These are phyloP conservation scores for Labroides dimidiatus DNA, from an alignment of 2,797 vertebrate genomes.

Conservation along the genomic window DNA sequence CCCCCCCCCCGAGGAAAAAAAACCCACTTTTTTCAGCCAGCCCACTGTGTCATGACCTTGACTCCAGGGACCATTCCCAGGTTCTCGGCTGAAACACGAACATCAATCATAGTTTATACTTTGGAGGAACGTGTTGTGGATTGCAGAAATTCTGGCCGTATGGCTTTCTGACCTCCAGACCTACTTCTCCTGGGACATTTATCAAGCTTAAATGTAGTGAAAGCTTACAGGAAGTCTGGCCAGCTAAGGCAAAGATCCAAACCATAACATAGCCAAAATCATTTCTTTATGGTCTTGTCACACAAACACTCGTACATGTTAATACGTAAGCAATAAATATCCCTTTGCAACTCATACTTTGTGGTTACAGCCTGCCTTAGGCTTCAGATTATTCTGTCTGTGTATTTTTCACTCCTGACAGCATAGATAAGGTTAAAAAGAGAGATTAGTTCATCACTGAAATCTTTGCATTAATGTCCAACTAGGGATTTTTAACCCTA, in stretches of 20 bases:
- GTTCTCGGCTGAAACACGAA: conserved; percentile 53
- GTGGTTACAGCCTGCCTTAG: conserved; percentile 49
- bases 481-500: conserved; percentile 50
- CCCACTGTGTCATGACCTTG: conserved; percentile 66
- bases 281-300: conserved; percentile 45
- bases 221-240: conserved; percentile 33
- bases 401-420: conserved; percentile 49
- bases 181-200: conserved; percentile 47
- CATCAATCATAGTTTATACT: conserved; percentile 72
- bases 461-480: conserved; percentile 60
- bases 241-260: conserved; percentile 60
- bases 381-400: conserved; percentile 39
- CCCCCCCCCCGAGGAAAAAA: conserved; percentile 4
- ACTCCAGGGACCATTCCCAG: conserved; percentile 61
- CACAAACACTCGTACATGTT: conserved; percentile 41
- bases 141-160: conserved; percentile 53
- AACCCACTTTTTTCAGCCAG: conserved; percentile 64
- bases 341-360: conserved; percentile 49
- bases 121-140: conserved; percentile 46
- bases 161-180: conserved; percentile 58
- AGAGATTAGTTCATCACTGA: conserved; percentile 47
- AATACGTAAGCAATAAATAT: conserved; percentile 48
- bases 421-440: conserved; percentile 49
- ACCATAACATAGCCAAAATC: conserved; percentile 42
- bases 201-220: conserved; percentile 52